phyloP scores from a whole-genome alignment of 1,140 invertebrate genomes.

The Neocloeon triangulifer region DNA sequence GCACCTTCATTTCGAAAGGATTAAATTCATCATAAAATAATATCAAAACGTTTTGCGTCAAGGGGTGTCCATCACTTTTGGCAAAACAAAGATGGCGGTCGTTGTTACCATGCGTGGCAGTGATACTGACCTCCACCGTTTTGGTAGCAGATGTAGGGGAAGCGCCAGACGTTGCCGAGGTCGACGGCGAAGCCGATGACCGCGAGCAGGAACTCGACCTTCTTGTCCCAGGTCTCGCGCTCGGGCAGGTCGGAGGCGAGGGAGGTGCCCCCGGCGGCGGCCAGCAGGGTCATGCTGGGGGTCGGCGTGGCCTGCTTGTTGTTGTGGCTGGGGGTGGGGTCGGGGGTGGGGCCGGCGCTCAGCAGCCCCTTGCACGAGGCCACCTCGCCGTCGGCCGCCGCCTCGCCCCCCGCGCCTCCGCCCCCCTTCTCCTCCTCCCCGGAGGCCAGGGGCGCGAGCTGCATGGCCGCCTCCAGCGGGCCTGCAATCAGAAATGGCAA shows the following conservation, averaged over 20 bases:
- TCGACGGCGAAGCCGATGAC: constrained; percentile 76
- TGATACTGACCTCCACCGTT: constrained; percentile 8
- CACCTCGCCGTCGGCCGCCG: constrained; percentile 11
- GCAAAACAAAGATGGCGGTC: too few species aligned
- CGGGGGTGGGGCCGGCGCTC: constrained; percentile 18
- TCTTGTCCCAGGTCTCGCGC: constrained; percentile 58
- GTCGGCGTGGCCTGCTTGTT: too few species aligned
- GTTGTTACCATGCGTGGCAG: too few species aligned
- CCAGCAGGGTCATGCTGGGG: background rate
- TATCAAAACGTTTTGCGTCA: too few species aligned
- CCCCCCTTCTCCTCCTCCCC: background rate
- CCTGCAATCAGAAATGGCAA: too few species aligned
- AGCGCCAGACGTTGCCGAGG: constrained; percentile 55
- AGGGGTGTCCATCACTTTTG: too few species aligned
- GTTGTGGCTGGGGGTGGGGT: background rate
- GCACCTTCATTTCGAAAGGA: too few species aligned
- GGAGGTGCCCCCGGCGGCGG: constrained; percentile 21
- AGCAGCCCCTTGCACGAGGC: constrained; percentile 2
- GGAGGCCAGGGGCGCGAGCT: too few species aligned
- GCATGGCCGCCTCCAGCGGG: background rate
- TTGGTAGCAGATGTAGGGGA: constrained; percentile 18
- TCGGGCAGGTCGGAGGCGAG: constrained; percentile 28
- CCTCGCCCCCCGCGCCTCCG: background rate
- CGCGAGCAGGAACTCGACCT: constrained; percentile 69
- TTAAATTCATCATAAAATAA: too few species aligned